These are phyloP conservation scores for Drosophila mettleri DNA, from an alignment of 2,888 invertebrate species.

Conservation along the genomic window DNA sequence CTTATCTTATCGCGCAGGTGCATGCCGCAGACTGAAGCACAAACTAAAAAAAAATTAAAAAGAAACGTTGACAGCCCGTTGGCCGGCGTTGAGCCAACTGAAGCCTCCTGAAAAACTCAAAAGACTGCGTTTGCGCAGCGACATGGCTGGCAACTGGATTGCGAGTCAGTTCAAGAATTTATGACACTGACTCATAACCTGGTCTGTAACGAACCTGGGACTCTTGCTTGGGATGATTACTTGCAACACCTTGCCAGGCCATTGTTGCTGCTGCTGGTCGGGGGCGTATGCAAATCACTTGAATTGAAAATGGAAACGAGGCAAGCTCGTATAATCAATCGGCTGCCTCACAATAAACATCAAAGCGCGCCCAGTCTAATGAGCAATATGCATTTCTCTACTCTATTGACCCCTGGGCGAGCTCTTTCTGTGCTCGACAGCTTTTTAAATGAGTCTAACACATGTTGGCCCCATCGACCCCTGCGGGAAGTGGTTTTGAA, in stretches of 20 bases:
- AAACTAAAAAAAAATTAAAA: conserved; percentile 1
- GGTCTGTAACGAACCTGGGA: conserved; percentile 27
- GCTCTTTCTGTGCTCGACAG: conserved; percentile 1
- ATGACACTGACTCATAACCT: conserved; percentile 52
- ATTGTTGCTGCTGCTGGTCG: conserved; percentile 1
- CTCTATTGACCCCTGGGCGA: conserved; percentile 48
- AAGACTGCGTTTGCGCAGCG: conserved; percentile 59
- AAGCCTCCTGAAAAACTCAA: conserved; percentile 25
- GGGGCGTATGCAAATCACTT: conserved; percentile 66
- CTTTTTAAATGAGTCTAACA: conserved; percentile 43
- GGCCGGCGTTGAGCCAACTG: conserved; percentile 33
- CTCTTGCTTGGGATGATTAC: conserved; percentile 16
- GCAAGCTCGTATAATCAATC: conserved; percentile 43
- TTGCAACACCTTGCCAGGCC: conserved; percentile 41
- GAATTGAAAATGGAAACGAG: conserved; percentile 46
- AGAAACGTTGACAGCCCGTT: conserved; percentile 37
- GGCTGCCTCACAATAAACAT: conserved; percentile 48
- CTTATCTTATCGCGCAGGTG: conserved; percentile 78
- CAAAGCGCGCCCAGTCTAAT: conserved; percentile 68
- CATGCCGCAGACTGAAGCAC: conserved; percentile 62
- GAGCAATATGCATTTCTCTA: conserved; percentile 66
- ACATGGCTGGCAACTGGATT: conserved; percentile 58
- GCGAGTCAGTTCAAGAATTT: conserved; percentile 52
- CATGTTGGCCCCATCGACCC: conserved; percentile 32
- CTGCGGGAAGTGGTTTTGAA: conserved; percentile 69